phyloP scores from a whole-genome alignment of 2,888 invertebrate species.

The Dioctria rufipes region DNA sequence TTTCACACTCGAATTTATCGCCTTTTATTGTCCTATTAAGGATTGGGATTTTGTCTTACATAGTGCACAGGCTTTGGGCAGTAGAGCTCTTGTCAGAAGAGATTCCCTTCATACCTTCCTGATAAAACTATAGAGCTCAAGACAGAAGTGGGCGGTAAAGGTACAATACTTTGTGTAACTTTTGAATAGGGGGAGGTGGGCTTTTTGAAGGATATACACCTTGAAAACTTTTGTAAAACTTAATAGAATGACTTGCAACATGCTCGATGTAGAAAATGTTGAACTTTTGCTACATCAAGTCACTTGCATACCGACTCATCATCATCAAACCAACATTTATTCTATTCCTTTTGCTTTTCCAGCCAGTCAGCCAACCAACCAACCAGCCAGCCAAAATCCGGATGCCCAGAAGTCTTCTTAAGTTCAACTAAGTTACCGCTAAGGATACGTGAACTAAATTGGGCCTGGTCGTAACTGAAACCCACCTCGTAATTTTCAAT shows the following conservation, averaged over 20 bases:
- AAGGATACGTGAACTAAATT: conserved; percentile 57
- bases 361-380: background rate
- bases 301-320: conserved; percentile 50
- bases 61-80: background rate
- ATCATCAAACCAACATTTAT: conserved; percentile 28
- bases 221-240: conserved; percentile 47
- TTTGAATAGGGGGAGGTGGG: background rate
- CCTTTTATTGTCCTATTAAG: conserved; percentile 50
- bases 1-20: conserved; percentile 48
- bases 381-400: conserved; percentile 14
- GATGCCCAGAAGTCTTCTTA: conserved; percentile 50
- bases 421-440: conserved; percentile 53
- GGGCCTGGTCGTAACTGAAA: conserved; percentile 58
- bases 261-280: conserved; percentile 28
- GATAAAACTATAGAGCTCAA: background rate
- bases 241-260: conserved; percentile 38
- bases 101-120: too few relatives aligned
- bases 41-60: background rate
- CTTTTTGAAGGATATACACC: conserved; percentile 49
- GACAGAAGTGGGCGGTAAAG: background rate
- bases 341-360: background rate
- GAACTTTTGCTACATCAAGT: conserved; percentile 36
- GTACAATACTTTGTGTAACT: conserved; percentile 15
- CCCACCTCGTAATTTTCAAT: conserved; percentile 58
- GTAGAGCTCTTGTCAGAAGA: background rate